Evolutionary conservation across 2,888 invertebrate genomes (phyloP).

Genomic region (Brachynemurus nebulosus): DNA sequence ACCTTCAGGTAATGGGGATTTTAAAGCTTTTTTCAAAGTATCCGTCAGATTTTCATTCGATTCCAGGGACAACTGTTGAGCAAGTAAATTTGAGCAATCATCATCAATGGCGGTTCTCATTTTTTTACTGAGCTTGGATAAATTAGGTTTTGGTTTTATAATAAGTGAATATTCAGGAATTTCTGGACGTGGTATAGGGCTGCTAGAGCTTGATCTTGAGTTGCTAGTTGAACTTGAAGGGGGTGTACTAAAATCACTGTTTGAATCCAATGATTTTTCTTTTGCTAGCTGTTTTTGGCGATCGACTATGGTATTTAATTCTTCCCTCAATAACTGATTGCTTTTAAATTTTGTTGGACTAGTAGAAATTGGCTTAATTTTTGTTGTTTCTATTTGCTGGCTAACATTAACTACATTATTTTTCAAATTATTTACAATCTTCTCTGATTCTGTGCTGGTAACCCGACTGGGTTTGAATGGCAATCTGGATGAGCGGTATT

Average conservation of each 20-base stretch:
- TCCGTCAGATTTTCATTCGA: conserved; percentile 31
- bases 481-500: no score
- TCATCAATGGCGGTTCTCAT: conserved; percentile 6
- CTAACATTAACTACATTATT: no score
- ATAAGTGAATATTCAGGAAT: conserved; percentile 10
- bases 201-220: neutral
- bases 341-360: neutral
- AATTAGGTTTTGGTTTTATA: conserved; percentile 10
- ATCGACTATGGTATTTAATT: conserved; percentile 4
- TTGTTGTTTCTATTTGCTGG: no score
- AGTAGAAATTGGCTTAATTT: conserved; percentile 4
- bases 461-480: neutral
- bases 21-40: conserved; percentile 48
- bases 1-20: conserved; percentile 50
- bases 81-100: neutral
- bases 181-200: neutral
- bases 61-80: conserved; percentile 8
- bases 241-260: no score
- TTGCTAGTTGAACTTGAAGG: no score
- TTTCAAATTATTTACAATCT: no score
- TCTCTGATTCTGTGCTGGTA: neutral
- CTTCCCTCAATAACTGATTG: conserved; percentile 6
- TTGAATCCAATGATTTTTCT: no score
- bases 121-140: conserved; percentile 5
- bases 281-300: neutral